Percentiles rank a stretch among this genome's conserved stretches.
Conservation (phyloP, 2,797 vertebrate species). For the Pantherophis alleghaniensis region DNA sequence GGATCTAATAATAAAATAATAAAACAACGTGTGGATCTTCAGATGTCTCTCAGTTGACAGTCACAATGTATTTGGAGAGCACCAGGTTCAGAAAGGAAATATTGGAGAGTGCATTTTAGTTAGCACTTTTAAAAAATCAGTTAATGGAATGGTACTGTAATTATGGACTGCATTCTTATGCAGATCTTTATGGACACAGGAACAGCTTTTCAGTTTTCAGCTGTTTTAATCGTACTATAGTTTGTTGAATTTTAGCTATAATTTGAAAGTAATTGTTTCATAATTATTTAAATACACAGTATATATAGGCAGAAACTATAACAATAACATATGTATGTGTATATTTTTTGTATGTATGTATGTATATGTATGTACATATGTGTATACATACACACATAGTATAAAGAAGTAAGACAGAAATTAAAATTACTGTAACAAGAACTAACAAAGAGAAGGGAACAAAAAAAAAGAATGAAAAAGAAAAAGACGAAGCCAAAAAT, state of each 20-base stretch:
- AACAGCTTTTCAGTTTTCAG: not conserved
- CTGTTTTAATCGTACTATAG: not conserved
- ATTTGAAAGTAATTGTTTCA: not conserved
- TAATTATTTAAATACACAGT: too few species aligned
- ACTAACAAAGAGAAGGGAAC: not conserved
- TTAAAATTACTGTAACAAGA: not conserved
- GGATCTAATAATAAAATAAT: not conserved
- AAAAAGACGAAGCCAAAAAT: not conserved
- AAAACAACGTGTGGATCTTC: not conserved
- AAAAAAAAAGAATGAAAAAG: not conserved
- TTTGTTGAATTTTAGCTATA: not conserved
- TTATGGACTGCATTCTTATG: not conserved
- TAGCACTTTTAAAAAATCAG: not conserved
- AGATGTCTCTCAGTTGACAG: not conserved
- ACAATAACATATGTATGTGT: not conserved
- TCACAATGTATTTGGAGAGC: not conserved
- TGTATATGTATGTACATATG: too few species aligned
- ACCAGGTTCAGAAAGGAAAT: not conserved
- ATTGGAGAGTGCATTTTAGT: not conserved
- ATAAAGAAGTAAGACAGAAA: not conserved
- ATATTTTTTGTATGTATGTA: not conserved
- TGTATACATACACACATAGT: too few species aligned
- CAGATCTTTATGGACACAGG: not conserved
- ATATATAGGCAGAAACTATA: not conserved
- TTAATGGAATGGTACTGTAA: not conserved